Percentiles rank a stretch among this genome's conserved stretches.
Conservation (phyloP, 2,797 vertebrate genomes). For the Acrocephalus scirpaceus region DNA sequence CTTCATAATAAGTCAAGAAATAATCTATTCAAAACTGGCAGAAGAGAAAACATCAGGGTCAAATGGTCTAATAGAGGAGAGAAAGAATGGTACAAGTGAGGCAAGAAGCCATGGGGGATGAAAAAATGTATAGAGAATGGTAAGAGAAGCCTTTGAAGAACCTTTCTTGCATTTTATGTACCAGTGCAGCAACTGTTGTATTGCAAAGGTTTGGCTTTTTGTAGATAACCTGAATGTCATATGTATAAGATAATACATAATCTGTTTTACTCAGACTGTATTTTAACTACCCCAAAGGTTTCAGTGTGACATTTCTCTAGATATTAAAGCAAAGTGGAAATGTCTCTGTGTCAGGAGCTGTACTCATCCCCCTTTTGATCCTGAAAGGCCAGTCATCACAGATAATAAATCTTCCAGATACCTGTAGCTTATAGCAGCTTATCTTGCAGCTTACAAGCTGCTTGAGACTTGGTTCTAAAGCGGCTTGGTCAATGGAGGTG, state of each 20-base stretch:
- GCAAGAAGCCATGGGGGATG: rapidly evolving
- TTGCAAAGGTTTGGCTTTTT: background rate
- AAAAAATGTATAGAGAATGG: background rate
- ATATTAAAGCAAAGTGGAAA: background rate
- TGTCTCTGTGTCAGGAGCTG: background rate
- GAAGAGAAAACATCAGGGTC: background rate
- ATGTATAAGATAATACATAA: background rate
- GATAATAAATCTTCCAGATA: background rate
- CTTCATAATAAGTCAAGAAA: background rate
- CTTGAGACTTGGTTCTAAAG: background rate
- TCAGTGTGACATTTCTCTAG: background rate
- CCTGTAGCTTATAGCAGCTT: background rate
- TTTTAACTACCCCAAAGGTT: background rate
- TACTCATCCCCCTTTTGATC: background rate
- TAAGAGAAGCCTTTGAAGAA: background rate
- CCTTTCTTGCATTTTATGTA: background rate
- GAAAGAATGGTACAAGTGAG: background rate
- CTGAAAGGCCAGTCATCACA: background rate
- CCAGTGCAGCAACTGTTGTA: background rate
- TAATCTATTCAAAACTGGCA: background rate
- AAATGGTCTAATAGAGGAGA: background rate
- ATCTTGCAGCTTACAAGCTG: background rate
- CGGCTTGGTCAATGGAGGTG: background rate
- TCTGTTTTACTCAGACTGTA: background rate
- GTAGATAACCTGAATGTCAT: slow-evolving; percentile 13